phyloP scores from a whole-genome alignment of 2,113 vertebrate genomes.

The Narcine bancroftii region DNA sequence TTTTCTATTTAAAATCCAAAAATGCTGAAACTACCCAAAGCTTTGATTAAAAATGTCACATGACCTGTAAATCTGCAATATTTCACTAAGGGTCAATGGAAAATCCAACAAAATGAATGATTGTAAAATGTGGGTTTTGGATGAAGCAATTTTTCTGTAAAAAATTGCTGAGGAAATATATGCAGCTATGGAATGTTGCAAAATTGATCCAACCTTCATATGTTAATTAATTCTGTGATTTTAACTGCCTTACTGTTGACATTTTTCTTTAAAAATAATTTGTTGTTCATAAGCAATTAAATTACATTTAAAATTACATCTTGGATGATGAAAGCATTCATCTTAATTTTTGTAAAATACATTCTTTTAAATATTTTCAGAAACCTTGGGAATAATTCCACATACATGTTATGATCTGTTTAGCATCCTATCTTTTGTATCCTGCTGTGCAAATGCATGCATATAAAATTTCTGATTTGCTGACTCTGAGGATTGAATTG shows the following conservation, averaged over 20 bases:
- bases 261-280: constrained; percentile 2
- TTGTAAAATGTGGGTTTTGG: neutral
- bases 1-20: neutral
- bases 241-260: neutral
- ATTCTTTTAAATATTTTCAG: constrained; percentile 83
- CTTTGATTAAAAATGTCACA: constrained; percentile 24
- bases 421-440: constrained; percentile 77
- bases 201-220: neutral
- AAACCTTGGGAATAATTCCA: constrained; percentile 81
- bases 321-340: constrained; percentile 56
- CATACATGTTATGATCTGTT: constrained; percentile 84
- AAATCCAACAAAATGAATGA: constrained; percentile 30
- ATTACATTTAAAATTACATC: constrained; percentile 23
- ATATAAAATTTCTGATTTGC: constrained; percentile 84
- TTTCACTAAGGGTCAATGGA: constrained; percentile 25
- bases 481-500: constrained; percentile 83
- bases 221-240: neutral
- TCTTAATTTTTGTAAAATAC: constrained; percentile 81
- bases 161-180: constrained; percentile 12
- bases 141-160: neutral
- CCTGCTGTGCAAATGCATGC: constrained; percentile 79
- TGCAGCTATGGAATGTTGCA: neutral
- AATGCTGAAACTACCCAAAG: constrained; percentile 9
- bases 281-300: neutral
- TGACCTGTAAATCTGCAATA: constrained; percentile 18